phyloP scores from a whole-genome alignment of 2,888 invertebrate species.

The Malacosoma neustria region DNA sequence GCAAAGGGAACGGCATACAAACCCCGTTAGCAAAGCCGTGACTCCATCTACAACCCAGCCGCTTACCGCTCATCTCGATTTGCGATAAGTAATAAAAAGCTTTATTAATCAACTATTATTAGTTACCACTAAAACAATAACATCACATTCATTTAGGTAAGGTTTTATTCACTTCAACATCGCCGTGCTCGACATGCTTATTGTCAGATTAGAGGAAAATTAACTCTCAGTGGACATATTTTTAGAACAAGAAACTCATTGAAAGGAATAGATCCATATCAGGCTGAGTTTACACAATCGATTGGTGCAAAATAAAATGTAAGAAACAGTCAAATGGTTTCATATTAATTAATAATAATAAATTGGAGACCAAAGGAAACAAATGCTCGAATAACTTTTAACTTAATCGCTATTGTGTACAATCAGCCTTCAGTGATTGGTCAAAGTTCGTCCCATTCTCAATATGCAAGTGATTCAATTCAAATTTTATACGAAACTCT shows the following conservation, averaged over 20 bases:
- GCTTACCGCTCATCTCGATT: constrained; percentile 16
- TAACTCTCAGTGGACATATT: background rate
- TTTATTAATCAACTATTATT: constrained; percentile 14
- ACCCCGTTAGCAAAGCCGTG: constrained; percentile 21
- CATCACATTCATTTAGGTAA: background rate
- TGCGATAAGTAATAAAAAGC: constrained; percentile 41
- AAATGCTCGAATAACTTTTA: constrained; percentile 5
- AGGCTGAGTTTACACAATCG: too few relatives aligned
- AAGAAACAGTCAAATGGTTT: too few relatives aligned
- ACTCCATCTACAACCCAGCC: constrained; percentile 14
- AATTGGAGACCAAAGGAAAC: constrained; percentile 13
- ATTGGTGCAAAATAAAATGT: too few relatives aligned
- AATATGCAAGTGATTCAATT: too few relatives aligned
- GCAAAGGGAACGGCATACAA: constrained; percentile 17
- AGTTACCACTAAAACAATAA: background rate
- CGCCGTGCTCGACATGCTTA: background rate
- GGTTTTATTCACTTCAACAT: background rate
- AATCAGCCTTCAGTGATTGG: too few relatives aligned
- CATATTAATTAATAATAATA: too few relatives aligned
- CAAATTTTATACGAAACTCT: too few relatives aligned
- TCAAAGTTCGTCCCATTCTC: too few relatives aligned
- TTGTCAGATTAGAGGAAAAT: background rate
- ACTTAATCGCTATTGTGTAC: too few relatives aligned
- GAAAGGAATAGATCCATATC: too few relatives aligned
- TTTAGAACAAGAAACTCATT: too few relatives aligned